Percentiles rank a stretch among this genome's conserved stretches.
These are phyloP conservation scores for Balaeniceps rex DNA, from an alignment of 2,113 vertebrate species.

Conservation along the genomic window DNA sequence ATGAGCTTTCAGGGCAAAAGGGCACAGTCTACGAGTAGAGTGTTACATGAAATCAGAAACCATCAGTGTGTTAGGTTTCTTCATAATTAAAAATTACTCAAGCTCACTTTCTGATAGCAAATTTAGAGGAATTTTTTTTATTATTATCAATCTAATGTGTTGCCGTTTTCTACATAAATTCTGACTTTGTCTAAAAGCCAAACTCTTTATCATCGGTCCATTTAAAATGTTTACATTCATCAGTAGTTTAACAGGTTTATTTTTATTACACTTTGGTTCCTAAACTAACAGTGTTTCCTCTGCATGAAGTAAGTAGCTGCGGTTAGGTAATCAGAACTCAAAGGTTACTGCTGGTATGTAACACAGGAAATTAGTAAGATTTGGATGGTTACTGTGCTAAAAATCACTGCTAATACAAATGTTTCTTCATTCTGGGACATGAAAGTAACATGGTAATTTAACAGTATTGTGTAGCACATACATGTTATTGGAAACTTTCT, in stretches of 20 bases:
- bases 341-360: neutral
- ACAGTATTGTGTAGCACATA: neutral
- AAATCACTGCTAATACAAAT: neutral
- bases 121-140: neutral
- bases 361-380: slow-evolving; percentile 39
- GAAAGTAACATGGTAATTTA: neutral
- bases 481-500: neutral
- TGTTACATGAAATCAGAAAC: neutral
- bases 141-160: neutral
- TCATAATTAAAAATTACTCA: neutral
- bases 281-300: neutral
- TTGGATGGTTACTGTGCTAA: neutral
- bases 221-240: neutral
- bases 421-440: neutral
- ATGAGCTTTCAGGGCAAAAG: neutral
- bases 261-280: slow-evolving; percentile 17
- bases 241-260: slow-evolving; percentile 20
- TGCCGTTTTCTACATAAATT: neutral
- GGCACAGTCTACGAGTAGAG: neutral
- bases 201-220: neutral
- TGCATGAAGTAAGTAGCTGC: neutral
- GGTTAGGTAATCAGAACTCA: neutral
- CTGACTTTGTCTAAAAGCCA: neutral
- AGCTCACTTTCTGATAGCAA: neutral
- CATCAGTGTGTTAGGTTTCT: neutral